Base-by-base conservation (phyloP, 2,113 vertebrate genomes). In the Nothoprocta pentlandii region DNA sequence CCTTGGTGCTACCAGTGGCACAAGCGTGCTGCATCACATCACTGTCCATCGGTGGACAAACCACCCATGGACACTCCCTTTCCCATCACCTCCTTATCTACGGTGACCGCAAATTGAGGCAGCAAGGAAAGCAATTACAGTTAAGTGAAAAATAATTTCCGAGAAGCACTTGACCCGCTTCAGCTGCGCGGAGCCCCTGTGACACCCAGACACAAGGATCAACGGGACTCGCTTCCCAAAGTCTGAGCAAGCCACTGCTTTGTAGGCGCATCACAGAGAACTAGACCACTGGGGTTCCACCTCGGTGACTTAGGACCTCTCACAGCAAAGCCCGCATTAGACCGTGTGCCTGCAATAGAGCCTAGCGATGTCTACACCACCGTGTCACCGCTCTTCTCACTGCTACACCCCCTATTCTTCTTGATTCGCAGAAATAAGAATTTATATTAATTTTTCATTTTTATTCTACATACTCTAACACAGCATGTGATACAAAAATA, bases 211-310 rank as follows among this genome's bases (percentile, higher is more conserved):
- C n/a, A 44, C 16, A 17, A 66, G 46, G 62, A 19, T 17, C 53
- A 32, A 3, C 25, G 54, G 68, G 46, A 49, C 36, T 9, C 8
- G 19, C 49, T 28, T 17, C 0, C 0, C 76, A 66, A 15, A 2
- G 64, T 4, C 51, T 1, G 36, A 86, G 61, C 76, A 20, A 6
- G 25, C 0, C 19, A 34, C 34, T 20, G 53, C 70, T 53, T 61
- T 16, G 34, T 26, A 41, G 69, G 67, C 51, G 59, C 26, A 26
- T 2, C 36, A 68, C 47, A 12, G 87, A 73, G 81, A 13, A 53
- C 6, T 54, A 41, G 86, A 42, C 10, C 4, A 12, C 2, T 0
- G 19, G 79, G 63, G 34, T 41, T 42, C 23, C 14, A 19, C 19
- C 67, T 56, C 58, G 8, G 53, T 3, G 76, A 39, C 66, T 11